A percentile compares a stretch with the other conserved stretches of the same genome.
Conservation (phyloP, 2,113 vertebrate species). For the Dromiciops gliroides region DNA sequence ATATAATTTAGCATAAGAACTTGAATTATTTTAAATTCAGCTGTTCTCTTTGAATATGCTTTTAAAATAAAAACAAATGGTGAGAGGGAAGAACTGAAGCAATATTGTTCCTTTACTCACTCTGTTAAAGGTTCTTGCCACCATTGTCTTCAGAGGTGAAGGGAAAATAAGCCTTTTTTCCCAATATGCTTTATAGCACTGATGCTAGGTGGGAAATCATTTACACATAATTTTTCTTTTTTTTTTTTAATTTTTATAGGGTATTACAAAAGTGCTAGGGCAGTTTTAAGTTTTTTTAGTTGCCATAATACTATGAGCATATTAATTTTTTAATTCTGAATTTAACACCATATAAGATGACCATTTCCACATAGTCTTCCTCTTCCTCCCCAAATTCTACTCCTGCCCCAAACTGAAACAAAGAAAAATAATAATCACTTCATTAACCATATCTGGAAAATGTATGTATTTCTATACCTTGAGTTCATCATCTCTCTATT, state of each 20-base stretch:
- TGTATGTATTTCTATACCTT: not conserved
- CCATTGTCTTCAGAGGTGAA: not conserved
- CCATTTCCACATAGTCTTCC: not conserved
- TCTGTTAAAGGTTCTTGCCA: not conserved
- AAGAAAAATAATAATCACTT: not conserved
- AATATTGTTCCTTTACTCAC: not conserved
- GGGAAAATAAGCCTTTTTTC: not conserved
- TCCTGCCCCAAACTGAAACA: not conserved
- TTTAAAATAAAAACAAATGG: not conserved
- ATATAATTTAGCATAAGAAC: not conserved
- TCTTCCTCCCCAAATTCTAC: no score
- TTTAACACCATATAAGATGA: not conserved
- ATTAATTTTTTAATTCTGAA: not conserved
- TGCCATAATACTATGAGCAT: not conserved
- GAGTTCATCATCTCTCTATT: not conserved
- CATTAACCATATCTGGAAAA: not conserved
- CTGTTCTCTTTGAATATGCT: no score
- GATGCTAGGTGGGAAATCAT: not conserved
- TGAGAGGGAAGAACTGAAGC: not conserved
- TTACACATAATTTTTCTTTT: constrained; percentile 28
- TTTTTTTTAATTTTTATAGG: not conserved
- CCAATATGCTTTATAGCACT: not conserved
- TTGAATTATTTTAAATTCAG: not conserved
- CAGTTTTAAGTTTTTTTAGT: not conserved
- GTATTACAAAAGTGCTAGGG: not conserved